Evolutionary conservation across 2,797 vertebrate genomes (phyloP).

Genomic region (Poecilia gillii): DNA sequence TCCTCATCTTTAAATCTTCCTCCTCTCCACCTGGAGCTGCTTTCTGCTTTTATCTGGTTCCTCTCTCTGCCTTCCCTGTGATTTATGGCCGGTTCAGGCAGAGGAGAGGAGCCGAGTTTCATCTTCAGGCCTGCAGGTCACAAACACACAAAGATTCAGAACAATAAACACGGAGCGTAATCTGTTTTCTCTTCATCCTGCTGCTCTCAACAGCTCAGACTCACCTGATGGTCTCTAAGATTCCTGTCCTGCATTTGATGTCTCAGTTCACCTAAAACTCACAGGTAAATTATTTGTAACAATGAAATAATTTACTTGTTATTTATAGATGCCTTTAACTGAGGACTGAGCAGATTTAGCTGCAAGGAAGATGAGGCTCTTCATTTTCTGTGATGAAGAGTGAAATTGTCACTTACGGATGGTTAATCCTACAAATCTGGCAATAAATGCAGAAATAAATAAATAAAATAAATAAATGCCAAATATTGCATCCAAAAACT

Average conservation of each 20-base stretch:
- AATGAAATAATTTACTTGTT: not conserved
- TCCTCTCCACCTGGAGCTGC: not conserved
- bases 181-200: not conserved
- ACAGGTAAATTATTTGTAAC: not conserved
- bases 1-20: not conserved
- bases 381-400: not conserved
- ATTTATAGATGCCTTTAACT: not conserved
- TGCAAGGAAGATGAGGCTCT: not conserved
- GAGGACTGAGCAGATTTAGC: not conserved
- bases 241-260: not conserved
- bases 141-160: not conserved
- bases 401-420: no score
- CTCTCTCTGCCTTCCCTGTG: constrained; percentile 26
- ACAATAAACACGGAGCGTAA: constrained; percentile 6
- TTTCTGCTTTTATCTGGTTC: constrained; percentile 25
- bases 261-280: not conserved
- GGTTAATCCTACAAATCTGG: no score
- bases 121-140: constrained; percentile 37
- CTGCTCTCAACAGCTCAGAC: not conserved
- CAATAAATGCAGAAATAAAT: no score
- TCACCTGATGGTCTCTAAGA: not conserved
- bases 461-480: no score
- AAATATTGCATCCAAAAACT: no score
- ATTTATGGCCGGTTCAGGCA: constrained; percentile 59
- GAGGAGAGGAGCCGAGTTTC: constrained; percentile 47